phyloP scores from a whole-genome alignment of 1,140 invertebrate genomes.

The Bombus haemorrhoidalis region DNA sequence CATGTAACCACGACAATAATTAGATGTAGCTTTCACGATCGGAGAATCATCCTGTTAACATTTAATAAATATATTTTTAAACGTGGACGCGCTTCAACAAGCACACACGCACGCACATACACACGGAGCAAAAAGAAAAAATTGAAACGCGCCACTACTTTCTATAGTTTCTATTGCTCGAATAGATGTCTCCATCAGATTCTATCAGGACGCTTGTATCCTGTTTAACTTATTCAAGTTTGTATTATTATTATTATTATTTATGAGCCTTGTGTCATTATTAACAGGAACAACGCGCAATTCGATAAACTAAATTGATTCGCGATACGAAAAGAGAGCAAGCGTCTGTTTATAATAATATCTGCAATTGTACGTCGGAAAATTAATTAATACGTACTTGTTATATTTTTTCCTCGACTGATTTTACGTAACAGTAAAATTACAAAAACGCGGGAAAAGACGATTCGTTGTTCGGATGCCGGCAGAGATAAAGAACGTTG shows the following conservation, averaged over 20 bases:
- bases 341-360: too few relatives aligned
- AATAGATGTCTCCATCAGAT: background rate
- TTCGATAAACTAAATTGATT: too few relatives aligned
- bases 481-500: background rate
- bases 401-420: too few relatives aligned
- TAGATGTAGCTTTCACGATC: constrained; percentile 29
- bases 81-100: background rate
- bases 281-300: too few relatives aligned
- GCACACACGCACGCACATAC: too few relatives aligned
- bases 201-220: background rate
- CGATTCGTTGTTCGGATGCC: background rate
- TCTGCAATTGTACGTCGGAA: too few relatives aligned
- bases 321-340: too few relatives aligned
- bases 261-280: too few relatives aligned
- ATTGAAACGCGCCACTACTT: background rate
- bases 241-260: too few relatives aligned
- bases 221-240: background rate
- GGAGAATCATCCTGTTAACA: constrained; percentile 10
- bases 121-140: background rate
- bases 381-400: too few relatives aligned
- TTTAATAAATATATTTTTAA: constrained; percentile 25
- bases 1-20: constrained; percentile 13
- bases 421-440: too few relatives aligned
- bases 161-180: background rate
- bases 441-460: background rate